These are phyloP conservation scores for Podabrus alpinus DNA, from an alignment of 2,888 invertebrate genomes.

Conservation along the genomic window DNA sequence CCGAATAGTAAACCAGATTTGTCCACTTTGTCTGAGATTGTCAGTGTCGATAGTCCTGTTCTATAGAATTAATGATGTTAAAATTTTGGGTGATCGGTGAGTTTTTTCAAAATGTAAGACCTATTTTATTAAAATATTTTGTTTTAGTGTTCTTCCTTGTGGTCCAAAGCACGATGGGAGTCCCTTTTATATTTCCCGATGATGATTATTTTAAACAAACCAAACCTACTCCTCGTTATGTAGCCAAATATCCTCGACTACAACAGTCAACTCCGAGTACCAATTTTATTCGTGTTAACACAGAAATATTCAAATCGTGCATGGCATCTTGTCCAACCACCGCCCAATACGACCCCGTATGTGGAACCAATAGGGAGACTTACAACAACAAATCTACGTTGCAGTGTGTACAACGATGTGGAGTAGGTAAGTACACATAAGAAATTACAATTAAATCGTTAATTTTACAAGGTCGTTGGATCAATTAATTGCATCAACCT, in stretches of 20 bases:
- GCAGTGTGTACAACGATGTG: conserved; percentile 54
- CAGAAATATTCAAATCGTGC: conserved; percentile 31
- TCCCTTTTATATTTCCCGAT: background rate
- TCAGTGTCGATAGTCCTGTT: background rate
- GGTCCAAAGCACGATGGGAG: background rate
- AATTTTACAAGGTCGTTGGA: background rate
- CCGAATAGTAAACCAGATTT: background rate
- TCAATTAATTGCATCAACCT: too few relatives aligned
- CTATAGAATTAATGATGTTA: background rate
- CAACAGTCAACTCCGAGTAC: background rate
- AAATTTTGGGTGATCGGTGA: background rate
- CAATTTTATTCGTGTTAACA: background rate
- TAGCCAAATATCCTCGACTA: background rate
- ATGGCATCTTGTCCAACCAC: conserved; percentile 48
- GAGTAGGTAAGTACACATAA: conserved; percentile 51
- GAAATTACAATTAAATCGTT: background rate
- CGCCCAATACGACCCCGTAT: conserved; percentile 56
- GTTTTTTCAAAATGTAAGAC: background rate
- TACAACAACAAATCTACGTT: conserved; percentile 53
- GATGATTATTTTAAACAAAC: background rate
- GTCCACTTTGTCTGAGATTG: background rate
- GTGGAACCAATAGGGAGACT: conserved; percentile 53
- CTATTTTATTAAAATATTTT: background rate
- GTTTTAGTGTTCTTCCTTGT: background rate
- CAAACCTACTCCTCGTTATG: background rate